Evolutionary conservation across 2,113 vertebrate genomes (phyloP), one percentile per base, ranked within the genome.

Genomic region (Osmerus mordax): DNA sequence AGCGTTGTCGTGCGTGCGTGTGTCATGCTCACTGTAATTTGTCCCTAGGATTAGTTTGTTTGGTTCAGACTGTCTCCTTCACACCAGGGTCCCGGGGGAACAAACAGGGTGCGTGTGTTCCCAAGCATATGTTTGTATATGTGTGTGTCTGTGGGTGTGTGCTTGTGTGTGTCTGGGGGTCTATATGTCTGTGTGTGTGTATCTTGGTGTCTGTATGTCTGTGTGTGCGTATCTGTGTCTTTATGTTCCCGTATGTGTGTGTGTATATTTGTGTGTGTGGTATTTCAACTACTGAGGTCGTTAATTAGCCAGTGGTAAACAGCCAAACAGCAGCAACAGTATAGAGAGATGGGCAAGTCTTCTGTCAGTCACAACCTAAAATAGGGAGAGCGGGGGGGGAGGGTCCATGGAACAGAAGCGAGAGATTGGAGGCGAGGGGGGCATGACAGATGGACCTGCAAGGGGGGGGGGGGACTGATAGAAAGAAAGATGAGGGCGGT

Each of bases 31-130:
- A 69, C 69, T 62, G 60, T 65, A 61, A 69, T 82, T 71, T 61
- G 65, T 78, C 81, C 69, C 65, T 68, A 78, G 81, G 71, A 83
- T 83, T 83, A 78, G 81, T 81, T 83, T 76, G 76, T 69, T 78
- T 81, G 70, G 78, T 83, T 83, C 73, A 76, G 63, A 78, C 73
- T 80, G 73, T 75, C 61, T 74, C 69, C 59, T 71, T 68, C 67
- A 73, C 68, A 36, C 72, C 73, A 78, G 56, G 61, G 58, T 25
- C 41, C n/a, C 72, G 55, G 60, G 69, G 65, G 70, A 78, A 77
- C 66, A 75, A 70, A 75, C 79, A 67, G 16, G 11, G 19, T 69
- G 23, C 14, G 3, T 69, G 23, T 36, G 9, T 8, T 47, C 9
- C 8, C 1, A 47, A 47, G 21, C 28, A 3, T 56, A 11, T 70